Base-by-base conservation (phyloP, 1,140 invertebrate genomes). In the Tribolium castaneum region DNA sequence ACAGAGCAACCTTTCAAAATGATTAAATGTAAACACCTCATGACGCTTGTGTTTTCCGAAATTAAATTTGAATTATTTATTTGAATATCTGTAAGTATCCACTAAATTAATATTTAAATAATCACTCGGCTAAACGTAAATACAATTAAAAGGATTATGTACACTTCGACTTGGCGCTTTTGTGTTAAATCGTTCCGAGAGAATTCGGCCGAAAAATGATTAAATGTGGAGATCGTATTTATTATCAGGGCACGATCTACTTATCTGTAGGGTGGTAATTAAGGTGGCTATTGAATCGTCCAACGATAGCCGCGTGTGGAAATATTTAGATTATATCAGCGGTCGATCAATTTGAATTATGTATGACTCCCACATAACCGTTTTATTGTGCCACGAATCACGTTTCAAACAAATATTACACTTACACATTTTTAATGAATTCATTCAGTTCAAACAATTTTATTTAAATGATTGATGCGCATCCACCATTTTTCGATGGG, bases 1-100 rank as follows among this genome's bases (percentile, higher is more conserved):
- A 72, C 78, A 74, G 66, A 71, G 70, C 59, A 77, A 80, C 76
- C 81, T 83, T 82, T 82, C 80, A 82, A 74, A 75, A 80, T 80
- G 78, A 82, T 82, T 82, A 83, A 82, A 82, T 80, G 78, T 78
- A 82, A 83, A 83, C 81, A 83, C 77, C 22, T 79, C 49, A 50
- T 62, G 39, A 71, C 75, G 75, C 78, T 75, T 75, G 56, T 80
- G 76, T 81, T 81, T 79, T 76, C 75, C 13, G 73, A 75, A 82
- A 78, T 81, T 80, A 73, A 80, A 81, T 80, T 81, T 81, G 80
- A 81, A 81, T 81, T 80, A 81, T 81, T 81, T 78, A 81, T 80
- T 80, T 54, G 78, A 80, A 81, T 81, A 80, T 72, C 80, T 81
- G 78, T 81, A 81, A 80, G 78, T 81, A 80, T 81, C 52, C 56